A percentile compares a stretch with the other conserved stretches of the same genome.
Conservation (phyloP, 2,797 vertebrate species). For the Octomys mimax region DNA sequence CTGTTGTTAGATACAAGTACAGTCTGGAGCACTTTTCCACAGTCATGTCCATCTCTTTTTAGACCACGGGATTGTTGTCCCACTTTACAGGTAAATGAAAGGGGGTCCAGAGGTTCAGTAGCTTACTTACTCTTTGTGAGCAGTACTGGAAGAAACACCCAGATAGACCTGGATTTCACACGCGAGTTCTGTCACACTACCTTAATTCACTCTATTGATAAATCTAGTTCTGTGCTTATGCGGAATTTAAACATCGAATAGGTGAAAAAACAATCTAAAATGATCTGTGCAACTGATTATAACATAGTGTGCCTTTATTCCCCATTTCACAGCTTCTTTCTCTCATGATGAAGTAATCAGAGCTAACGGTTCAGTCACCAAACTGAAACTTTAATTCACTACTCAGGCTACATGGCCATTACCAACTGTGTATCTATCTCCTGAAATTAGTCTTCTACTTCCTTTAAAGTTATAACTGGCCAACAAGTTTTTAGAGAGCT, state of each 20-base stretch:
- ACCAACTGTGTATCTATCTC: background rate
- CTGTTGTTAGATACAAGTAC: background rate
- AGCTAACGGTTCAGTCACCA: constrained; percentile 8
- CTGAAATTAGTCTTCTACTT: background rate
- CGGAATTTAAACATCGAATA: background rate
- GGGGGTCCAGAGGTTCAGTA: background rate
- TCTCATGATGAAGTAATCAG: constrained; percentile 27
- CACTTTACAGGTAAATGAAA: background rate
- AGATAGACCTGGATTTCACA: background rate
- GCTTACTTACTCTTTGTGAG: background rate
- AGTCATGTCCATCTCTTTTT: background rate
- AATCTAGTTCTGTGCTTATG: background rate
- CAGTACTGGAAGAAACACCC: background rate
- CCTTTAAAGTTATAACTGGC: background rate
- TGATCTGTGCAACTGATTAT: background rate
- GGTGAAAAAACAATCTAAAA: background rate
- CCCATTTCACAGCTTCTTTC: constrained; percentile 24
- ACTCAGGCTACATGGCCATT: background rate
- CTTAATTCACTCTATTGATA: background rate
- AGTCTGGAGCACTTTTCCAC: background rate
- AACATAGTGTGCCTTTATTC: background rate
- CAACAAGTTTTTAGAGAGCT: background rate
- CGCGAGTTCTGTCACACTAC: background rate
- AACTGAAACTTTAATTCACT: background rate
- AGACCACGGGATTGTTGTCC: background rate